phyloP scores from a whole-genome alignment of 2,113 vertebrate genomes.

The Onychorhynchus coronatus region DNA sequence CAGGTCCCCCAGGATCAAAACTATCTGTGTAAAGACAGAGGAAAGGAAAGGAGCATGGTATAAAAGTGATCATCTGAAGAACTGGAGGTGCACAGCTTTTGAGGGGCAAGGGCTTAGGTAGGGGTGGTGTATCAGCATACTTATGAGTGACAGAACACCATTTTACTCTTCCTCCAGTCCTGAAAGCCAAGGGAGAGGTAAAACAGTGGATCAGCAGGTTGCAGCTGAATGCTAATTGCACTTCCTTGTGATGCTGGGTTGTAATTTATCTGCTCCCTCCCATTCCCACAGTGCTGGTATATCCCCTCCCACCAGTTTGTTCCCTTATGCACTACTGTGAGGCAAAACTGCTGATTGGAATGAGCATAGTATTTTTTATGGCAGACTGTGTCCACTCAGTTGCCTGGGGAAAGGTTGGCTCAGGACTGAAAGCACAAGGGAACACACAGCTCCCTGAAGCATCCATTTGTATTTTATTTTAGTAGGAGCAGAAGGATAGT shows the following conservation, averaged over 20 bases:
- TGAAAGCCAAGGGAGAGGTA: neutral
- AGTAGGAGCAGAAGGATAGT: neutral
- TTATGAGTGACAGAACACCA: neutral
- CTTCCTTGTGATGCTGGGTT: neutral
- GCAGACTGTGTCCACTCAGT: neutral
- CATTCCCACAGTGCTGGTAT: constrained; percentile 1
- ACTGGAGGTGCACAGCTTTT: neutral
- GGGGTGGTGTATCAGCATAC: neutral
- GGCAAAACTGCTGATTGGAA: neutral
- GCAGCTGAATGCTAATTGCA: neutral
- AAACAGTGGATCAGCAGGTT: neutral
- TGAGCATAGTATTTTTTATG: neutral
- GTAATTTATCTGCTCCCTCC: constrained; percentile 38
- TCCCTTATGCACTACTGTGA: neutral
- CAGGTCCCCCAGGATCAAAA: neutral
- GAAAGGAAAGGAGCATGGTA: neutral
- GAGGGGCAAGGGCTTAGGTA: neutral
- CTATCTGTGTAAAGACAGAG: neutral
- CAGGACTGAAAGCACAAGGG: neutral
- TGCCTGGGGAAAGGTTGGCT: neutral
- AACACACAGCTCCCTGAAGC: neutral
- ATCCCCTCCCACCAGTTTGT: constrained; percentile 34
- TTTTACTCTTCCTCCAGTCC: neutral
- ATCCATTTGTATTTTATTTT: neutral
- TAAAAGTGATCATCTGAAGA: neutral